A percentile compares a stretch with the other conserved stretches of the same genome.
These are phyloP conservation scores for Trichosurus vulpecula DNA, from an alignment of 2,797 vertebrate genomes.

Conservation along the genomic window DNA sequence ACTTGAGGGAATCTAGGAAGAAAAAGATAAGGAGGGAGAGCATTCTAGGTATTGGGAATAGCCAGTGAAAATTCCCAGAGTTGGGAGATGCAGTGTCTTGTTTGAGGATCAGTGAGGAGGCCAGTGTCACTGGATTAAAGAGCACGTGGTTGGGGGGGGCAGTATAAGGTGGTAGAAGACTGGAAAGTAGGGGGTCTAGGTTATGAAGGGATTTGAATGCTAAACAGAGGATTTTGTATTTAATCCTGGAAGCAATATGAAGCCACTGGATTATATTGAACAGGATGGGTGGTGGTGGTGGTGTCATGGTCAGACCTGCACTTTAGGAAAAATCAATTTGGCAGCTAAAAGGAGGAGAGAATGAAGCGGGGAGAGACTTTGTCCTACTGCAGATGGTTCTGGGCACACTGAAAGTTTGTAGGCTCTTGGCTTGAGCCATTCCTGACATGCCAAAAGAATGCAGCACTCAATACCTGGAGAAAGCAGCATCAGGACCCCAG, in stretches of 20 bases:
- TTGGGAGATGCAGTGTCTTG: neutral
- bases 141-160: neutral
- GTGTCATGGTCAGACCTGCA: neutral
- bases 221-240: neutral
- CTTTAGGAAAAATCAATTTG: neutral
- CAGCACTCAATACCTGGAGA: neutral
- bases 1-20: neutral
- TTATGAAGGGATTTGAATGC: neutral
- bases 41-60: neutral
- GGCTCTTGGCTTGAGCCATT: neutral
- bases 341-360: neutral
- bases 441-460: neutral
- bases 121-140: neutral
- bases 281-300: too few relatives aligned
- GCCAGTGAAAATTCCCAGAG: neutral
- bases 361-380: neutral
- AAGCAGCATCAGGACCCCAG: neutral
- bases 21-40: neutral
- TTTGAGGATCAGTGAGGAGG: too few relatives aligned
- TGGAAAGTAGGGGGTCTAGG: neutral
- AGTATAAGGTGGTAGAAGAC: neutral
- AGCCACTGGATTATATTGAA: neutral
- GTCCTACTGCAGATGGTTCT: neutral
- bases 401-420: neutral
- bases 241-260: neutral